Evolutionary conservation across 2,113 vertebrate genomes (phyloP).

Genomic region (Eptesicus fuscus): DNA sequence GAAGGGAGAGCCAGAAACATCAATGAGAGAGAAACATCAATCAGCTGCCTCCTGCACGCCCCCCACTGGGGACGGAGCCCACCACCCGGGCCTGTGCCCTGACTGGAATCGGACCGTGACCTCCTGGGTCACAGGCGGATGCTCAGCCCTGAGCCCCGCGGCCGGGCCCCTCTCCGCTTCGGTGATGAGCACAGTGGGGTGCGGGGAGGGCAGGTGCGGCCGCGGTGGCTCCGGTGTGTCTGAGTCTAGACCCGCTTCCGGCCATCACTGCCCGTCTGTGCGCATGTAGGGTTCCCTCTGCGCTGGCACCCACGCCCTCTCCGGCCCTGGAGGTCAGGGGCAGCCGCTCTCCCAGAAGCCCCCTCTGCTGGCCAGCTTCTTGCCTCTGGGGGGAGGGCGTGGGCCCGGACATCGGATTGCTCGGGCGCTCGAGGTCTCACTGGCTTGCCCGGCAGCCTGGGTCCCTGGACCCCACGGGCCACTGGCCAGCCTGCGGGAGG

Average conservation of each 20-base stretch:
- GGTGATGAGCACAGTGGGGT: neutral
- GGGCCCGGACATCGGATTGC: accelerated
- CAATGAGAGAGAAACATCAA: no score
- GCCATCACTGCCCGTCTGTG: accelerated
- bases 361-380: accelerated
- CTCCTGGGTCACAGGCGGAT: no score
- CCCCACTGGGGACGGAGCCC: no score
- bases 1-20: no score
- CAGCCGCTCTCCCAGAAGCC: accelerated
- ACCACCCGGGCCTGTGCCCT: no score
- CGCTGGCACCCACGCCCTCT: accelerated
- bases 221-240: neutral
- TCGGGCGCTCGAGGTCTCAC: accelerated
- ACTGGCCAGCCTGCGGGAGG: neutral
- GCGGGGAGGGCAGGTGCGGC: accelerated
- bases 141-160: no score
- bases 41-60: no score
- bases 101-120: no score
- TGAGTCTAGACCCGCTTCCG: no score
- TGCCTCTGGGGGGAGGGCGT: no score
- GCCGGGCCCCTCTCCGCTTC: no score
- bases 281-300: accelerated
- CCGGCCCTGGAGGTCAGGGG: accelerated
- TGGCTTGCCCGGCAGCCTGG: accelerated
- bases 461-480: neutral